Evolutionary conservation across 2,113 vertebrate genomes (phyloP), one percentile per base, ranked within the genome.

Genomic region (Zosterops pallidus): DNA sequence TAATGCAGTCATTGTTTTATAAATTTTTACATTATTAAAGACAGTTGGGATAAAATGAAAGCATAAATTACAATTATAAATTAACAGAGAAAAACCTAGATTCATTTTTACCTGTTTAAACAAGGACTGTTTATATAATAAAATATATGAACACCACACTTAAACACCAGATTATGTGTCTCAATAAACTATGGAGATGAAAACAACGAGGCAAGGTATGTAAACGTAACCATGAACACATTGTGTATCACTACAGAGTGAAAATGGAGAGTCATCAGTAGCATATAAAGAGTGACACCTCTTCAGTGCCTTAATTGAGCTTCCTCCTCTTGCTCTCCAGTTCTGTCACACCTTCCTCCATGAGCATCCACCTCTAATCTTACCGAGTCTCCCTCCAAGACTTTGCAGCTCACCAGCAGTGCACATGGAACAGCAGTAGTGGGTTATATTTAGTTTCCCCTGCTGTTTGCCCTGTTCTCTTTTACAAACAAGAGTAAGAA

Each of bases 361-460:
- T 6, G 24, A 72, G 64, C 52, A 89, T 9, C 56, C 52, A 20
- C 21, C 75, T 78, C 49, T 55, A 10, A 74, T 55, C 29, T 69
- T 28, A 57, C 33, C 5, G 10, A 52, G 46, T 9, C 46, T 76
- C 79, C n/a, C 64, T 50, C 9, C 53, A n/a, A 77, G 83, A 70
- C 76, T 92, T 42, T 67, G 71, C 86, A 90, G 90, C 63, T 74
- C 52, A 53, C 71, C 92, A 83, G 92, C 11, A 90, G 78, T 28
- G 1, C 1, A 68, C 85, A 42, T 2, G 23, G 29, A 93, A 69
- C 80, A 78, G 76, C 90, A 96, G 37, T 4, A 81, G 16, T 62
- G 50, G 49, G 80, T 77, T 95, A 83, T 93, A 92, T 93, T 95
- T 93, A 92, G 94, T 67, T 95, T 94, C 72, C 25, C 68, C 89